Evolutionary conservation across 2,113 vertebrate species (phyloP).

Genomic region (Nerophis lumbriciformis): DNA sequence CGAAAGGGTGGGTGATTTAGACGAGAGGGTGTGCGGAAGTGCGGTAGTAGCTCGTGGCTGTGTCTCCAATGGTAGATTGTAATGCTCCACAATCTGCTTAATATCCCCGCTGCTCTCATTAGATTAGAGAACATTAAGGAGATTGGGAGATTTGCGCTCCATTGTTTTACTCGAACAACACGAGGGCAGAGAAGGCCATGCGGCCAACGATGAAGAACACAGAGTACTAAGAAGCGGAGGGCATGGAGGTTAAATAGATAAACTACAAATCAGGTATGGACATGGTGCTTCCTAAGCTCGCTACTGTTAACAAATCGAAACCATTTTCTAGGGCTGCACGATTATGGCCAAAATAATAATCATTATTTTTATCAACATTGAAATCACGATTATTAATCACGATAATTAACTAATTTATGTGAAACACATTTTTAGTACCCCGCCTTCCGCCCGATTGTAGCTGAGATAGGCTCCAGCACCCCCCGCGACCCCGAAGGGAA

Average conservation of each 20-base stretch:
- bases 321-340: background rate
- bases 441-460: too few species aligned
- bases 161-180: constrained; percentile 50
- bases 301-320: background rate
- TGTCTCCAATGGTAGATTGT: constrained; percentile 47
- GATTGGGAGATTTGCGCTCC: constrained; percentile 53
- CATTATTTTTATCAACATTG: too few species aligned
- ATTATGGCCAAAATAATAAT: background rate
- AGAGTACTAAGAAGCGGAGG: background rate
- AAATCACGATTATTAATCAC: too few species aligned
- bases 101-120: constrained; percentile 55
- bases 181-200: constrained; percentile 12
- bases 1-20: background rate
- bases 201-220: constrained; percentile 18
- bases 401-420: too few species aligned
- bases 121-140: constrained; percentile 64
- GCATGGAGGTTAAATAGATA: constrained; percentile 2
- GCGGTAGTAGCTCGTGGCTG: constrained; percentile 51
- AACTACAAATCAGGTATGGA: background rate
- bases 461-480: too few species aligned
- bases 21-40: constrained; percentile 41
- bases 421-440: too few species aligned
- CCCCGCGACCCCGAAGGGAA: too few species aligned
- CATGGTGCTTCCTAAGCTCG: background rate
- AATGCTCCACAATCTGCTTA: constrained; percentile 60